Base-by-base conservation (phyloP, 2,113 vertebrate genomes). In the Prunella himalayana region DNA sequence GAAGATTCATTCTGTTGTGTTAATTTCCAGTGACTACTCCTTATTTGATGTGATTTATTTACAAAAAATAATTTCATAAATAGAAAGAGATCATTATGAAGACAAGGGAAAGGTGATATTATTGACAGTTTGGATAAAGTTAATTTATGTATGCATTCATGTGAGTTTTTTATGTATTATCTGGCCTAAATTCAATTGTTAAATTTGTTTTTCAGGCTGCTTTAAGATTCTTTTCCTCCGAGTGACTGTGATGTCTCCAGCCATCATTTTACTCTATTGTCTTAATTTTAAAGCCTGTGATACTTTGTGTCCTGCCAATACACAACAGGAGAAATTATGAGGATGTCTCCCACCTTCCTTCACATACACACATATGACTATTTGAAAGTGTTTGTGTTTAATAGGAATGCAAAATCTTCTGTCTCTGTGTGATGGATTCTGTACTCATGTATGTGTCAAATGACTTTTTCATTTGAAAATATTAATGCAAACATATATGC, bases 351-450 rank as follows among this genome's bases (percentile, higher is more conserved):
- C 35, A 50, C 22, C 5, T 54, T 39, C 14, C 7, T 73, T 60
- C 79, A 28, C 21, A n/a, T 3, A 18, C 1, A 1, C 6, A 22
- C 71, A 35, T 39, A 44, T 57, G 37, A 75, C 11, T 88, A 85
- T 68, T 33, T 61, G 14, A n/a, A 88, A 95, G 6, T 57, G 9
- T 53, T 78, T 78, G 8, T 64, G 21, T 59, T 90, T 65, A 53
- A 57, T 11, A 68, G 6, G 12, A 33, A 23, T 28, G 19, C 33
- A 65, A 54, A 35, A 0, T 33, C 13, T 81, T 83, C 31, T 57
- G 3, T n/a, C 16, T 54, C 39, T 50, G 47, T 2, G 11, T 56
- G 13, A 41, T 28, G 0, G 0, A 45, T 61, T 61, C 27, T 41
- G 4, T 16, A 24, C 28, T 8, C 7, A 45, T 0, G 1, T 50